phyloP scores from a whole-genome alignment of 37 sponge, comb jelly and placozoan species.

The Trichoplax adhaerens region DNA sequence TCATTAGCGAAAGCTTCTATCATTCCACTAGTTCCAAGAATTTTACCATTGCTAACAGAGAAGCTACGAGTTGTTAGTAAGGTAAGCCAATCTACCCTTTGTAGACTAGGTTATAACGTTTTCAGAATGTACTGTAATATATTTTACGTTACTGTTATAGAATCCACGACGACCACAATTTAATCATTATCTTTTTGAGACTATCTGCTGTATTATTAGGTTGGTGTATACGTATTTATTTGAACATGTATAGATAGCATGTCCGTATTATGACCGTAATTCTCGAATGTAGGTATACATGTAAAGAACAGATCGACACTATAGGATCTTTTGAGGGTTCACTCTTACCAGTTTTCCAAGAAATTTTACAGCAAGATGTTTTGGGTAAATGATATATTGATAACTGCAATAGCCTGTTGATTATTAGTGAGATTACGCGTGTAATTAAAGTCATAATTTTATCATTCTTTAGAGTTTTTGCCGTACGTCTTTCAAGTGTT shows the following conservation, averaged over 20 bases:
- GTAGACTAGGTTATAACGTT: not conserved
- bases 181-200: slow-evolving; percentile 98
- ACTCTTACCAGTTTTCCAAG: slow-evolving; percentile 78
- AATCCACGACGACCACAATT: slow-evolving; percentile 97
- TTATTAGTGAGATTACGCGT: too few relatives aligned
- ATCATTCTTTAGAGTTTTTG: slow-evolving; percentile 52
- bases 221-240: not conserved
- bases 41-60: slow-evolving; percentile 45
- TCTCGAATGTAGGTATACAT: not conserved
- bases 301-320: not conserved
- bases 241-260: slow-evolving; percentile 5
- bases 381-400: slow-evolving; percentile 30
- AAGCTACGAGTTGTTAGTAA: slow-evolving; percentile 50
- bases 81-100: not conserved
- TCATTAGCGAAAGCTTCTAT: slow-evolving; percentile 41
- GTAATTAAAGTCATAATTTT: not conserved
- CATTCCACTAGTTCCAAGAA: slow-evolving; percentile 25
- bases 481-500: slow-evolving; percentile 94
- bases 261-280: not conserved
- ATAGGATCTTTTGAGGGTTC: slow-evolving; percentile 39
- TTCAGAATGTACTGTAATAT: slow-evolving; percentile 7
- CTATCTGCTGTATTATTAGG: slow-evolving; percentile 71
- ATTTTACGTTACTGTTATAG: slow-evolving; percentile 11
- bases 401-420: too few relatives aligned
- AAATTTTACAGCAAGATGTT: slow-evolving; percentile 49